These are phyloP conservation scores for Lepidurus packardi DNA, from an alignment of 1,140 invertebrate species.

Conservation along the genomic window DNA sequence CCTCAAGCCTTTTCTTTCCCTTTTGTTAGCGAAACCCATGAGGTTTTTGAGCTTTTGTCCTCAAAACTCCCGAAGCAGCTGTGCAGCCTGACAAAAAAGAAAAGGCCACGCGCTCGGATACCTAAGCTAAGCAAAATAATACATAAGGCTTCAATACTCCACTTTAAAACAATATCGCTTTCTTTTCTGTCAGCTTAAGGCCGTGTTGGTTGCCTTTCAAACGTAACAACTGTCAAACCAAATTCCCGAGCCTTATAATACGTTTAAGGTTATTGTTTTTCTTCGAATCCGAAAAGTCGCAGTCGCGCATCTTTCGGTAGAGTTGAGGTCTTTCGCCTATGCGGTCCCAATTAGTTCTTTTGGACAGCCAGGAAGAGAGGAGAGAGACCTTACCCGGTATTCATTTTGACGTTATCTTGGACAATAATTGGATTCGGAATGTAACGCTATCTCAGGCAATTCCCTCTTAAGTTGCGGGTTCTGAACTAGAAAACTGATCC, in stretches of 20 bases:
- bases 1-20: background rate
- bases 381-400: background rate
- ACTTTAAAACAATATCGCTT: background rate
- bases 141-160: background rate
- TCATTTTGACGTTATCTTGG: background rate
- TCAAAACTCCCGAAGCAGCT: background rate
- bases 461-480: background rate
- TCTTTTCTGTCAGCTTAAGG: slow-evolving; percentile 4
- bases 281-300: too few species aligned
- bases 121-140: background rate
- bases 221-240: background rate
- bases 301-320: too few species aligned
- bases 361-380: background rate
- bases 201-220: background rate
- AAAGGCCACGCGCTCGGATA: background rate
- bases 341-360: too few species aligned
- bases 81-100: background rate
- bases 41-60: background rate
- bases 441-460: background rate
- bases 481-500: background rate
- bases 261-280: too few species aligned
- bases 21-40: background rate
- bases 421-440: slow-evolving; percentile 12
- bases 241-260: too few species aligned
- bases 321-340: too few species aligned